Evolutionary conservation across 2,113 vertebrate species (phyloP).

Genomic region (Myotis brandtii): DNA sequence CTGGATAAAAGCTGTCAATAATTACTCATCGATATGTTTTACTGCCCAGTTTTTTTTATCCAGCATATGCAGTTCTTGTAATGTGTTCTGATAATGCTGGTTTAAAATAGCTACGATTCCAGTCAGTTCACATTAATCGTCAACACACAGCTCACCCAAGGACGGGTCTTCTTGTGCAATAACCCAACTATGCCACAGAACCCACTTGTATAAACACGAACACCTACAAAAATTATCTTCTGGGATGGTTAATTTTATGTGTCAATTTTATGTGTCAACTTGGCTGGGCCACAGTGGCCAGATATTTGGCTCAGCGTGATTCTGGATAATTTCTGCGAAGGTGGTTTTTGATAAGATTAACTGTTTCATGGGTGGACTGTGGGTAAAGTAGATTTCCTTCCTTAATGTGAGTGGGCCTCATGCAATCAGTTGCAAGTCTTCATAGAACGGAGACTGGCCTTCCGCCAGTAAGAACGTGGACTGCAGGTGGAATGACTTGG

Average conservation of each 20-base stretch:
- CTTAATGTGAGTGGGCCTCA: background rate
- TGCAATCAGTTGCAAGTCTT: background rate
- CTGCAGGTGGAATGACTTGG: background rate
- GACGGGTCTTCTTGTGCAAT: conserved; percentile 29
- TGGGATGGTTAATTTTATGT: background rate
- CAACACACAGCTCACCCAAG: conserved; percentile 54
- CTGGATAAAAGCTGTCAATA: conserved; percentile 91
- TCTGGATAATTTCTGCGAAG: background rate
- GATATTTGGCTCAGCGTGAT: background rate
- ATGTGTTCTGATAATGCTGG: conserved; percentile 86
- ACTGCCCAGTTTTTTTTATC: conserved; percentile 75
- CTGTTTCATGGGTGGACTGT: background rate
- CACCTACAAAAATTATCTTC: background rate
- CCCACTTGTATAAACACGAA: background rate
- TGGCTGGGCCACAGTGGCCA: background rate
- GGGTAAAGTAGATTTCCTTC: background rate
- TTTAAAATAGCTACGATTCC: conserved; percentile 87
- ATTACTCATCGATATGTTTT: conserved; percentile 86
- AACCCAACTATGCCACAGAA: background rate
- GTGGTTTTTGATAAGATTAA: background rate
- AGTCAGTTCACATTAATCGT: conserved; percentile 74
- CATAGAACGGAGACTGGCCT: background rate
- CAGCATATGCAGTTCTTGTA: conserved; percentile 85
- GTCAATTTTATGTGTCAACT: background rate
- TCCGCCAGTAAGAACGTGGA: background rate